Base-by-base conservation (phyloP, 2,113 vertebrate species). In the Spea multiplicata region DNA sequence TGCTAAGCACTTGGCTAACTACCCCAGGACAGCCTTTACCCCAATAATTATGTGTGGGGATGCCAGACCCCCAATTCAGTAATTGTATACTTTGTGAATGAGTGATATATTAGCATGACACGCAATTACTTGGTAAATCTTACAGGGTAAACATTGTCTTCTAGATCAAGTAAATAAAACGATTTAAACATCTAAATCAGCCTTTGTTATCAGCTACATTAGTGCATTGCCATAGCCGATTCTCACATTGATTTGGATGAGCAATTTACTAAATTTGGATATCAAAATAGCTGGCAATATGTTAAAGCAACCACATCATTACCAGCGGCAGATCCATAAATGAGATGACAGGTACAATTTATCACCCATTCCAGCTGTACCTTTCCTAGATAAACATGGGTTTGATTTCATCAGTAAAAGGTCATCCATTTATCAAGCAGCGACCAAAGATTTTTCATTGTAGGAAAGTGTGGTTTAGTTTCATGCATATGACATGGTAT, bases 331-430 rank as follows among this genome's bases (percentile, higher is more conserved):
- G 71, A 80, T 74, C 65, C 53, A 74, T 80, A 68, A 61, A 80
- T 61, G 64, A 44, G 16, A 44, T 80, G 71, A 80, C 71, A 77
- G 64, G 71, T 68, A 68, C 71, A 74, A 80, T 80, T 49, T 74
- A 80, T 80, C 67, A 49, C 17, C 45, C 30, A 44, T 80, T 59
- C 50, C 45, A 17, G 9, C 44, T 59, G 71, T 74, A 57, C 68
- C 68, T 61, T 70, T 71, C 69, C 10, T 12, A 78, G 67, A 72
- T 70, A 78, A 78, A 78, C 76, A 78, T 44, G 52, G 16, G 50
- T 68, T 74, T 80, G 78, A 74, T 80, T 80, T 68, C 78, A 80
- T 74, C 71, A 80, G 78, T 59, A 59, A 80, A 80, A 80, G 78
- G 78, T 80, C 78, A 80, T 53, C 71, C 78, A 80, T 80, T 80